A percentile compares a stretch with the other conserved stretches of the same genome.
These are phyloP conservation scores for Phthorimaea operculella DNA, from an alignment of 1,140 invertebrate genomes.

Conservation along the genomic window DNA sequence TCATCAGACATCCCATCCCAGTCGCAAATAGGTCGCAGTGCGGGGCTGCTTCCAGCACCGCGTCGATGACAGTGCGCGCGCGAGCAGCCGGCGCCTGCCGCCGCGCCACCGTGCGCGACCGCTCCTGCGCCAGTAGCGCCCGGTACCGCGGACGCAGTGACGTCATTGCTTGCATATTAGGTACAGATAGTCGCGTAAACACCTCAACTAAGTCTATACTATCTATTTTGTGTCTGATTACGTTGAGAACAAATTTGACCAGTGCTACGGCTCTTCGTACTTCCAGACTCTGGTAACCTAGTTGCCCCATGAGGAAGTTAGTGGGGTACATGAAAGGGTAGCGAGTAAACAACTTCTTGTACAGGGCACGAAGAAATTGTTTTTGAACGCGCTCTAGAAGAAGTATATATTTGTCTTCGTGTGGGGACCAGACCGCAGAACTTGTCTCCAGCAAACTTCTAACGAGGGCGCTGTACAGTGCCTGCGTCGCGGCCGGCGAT, in stretches of 20 bases:
- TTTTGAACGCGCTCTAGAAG: not conserved
- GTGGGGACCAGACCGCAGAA: not conserved
- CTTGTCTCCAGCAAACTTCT: not conserved
- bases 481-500: not conserved
- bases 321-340: conserved; percentile 3
- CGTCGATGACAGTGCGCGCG: too few species aligned
- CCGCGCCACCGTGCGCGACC: too few species aligned
- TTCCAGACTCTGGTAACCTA: not conserved
- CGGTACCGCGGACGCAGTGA: too few species aligned
- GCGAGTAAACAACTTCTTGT: not conserved
- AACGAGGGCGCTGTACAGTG: not conserved
- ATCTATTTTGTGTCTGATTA: not conserved
- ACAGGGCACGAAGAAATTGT: not conserved
- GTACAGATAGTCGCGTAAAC: too few species aligned
- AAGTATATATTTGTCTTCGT: not conserved
- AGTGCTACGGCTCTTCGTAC: not conserved
- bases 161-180: too few species aligned
- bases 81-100: too few species aligned
- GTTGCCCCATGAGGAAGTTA: not conserved
- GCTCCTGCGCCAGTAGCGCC: too few species aligned
- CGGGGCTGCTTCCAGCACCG: too few species aligned
- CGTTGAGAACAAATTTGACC: not conserved
- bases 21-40: too few species aligned
- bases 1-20: too few species aligned
- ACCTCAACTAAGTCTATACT: too few species aligned